phyloP scores from a whole-genome alignment of 2,888 invertebrate genomes.

The Chorisops tibialis region DNA sequence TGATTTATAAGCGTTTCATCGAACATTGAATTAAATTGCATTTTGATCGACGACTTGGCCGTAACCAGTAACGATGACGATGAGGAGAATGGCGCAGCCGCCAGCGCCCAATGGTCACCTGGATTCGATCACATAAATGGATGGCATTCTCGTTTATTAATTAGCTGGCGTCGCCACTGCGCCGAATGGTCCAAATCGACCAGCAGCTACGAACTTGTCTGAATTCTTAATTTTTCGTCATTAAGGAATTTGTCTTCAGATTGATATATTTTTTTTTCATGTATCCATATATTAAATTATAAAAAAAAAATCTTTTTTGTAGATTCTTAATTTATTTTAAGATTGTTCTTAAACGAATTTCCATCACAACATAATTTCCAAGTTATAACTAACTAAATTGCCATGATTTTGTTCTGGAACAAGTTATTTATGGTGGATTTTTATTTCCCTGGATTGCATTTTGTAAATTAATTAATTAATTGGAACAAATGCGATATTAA shows the following conservation, averaged over 20 bases:
- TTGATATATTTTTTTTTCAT: constrained; percentile 4
- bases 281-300: no score
- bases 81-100: background rate
- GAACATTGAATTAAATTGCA: background rate
- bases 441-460: no score
- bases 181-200: constrained; percentile 3
- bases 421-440: no score
- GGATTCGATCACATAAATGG: background rate
- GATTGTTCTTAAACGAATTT: no score
- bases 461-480: no score
- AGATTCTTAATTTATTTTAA: no score
- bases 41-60: no score
- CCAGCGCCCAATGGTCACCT: background rate
- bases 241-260: constrained; percentile 14
- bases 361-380: no score
- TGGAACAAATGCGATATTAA: no score
- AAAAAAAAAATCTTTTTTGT: no score
- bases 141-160: constrained; percentile 27
- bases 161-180: constrained; percentile 6
- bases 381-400: no score
- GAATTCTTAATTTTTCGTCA: constrained; percentile 26
- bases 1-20: constrained; percentile 30
- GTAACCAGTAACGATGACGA: background rate
- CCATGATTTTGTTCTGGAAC: no score
- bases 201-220: constrained; percentile 17